A percentile compares a stretch with the other conserved stretches of the same genome.
Evolutionary conservation across 1,140 invertebrate species (phyloP).

Genomic region (Drosophila guanche): DNA sequence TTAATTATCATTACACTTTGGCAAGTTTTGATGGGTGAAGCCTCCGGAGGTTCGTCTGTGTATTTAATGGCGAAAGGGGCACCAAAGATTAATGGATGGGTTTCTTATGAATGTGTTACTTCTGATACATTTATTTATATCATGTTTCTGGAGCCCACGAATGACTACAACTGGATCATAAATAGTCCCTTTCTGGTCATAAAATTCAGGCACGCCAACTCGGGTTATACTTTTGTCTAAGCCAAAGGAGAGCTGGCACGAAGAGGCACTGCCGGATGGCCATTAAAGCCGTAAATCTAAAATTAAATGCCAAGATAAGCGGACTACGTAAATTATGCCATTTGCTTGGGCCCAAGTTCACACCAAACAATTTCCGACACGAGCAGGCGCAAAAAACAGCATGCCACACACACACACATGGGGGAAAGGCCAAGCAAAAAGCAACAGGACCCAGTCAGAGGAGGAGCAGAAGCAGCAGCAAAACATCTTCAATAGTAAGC

Average conservation of each 20-base stretch:
- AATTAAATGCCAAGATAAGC: constrained; percentile 70
- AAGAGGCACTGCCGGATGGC: constrained; percentile 8
- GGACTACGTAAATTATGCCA: constrained; percentile 59
- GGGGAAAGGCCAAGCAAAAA: constrained; percentile 21
- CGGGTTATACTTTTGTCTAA: constrained; percentile 27
- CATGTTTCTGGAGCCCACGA: neutral
- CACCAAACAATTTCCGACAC: constrained; percentile 56
- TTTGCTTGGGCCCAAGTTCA: constrained; percentile 53
- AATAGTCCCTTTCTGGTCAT: constrained; percentile 25
- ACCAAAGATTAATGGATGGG: neutral
- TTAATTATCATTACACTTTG: constrained; percentile 29
- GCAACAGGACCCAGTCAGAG: constrained; percentile 47
- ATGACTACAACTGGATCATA: constrained; percentile 24
- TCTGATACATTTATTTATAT: too few species aligned
- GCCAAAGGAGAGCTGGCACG: constrained; percentile 16
- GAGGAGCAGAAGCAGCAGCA: constrained; percentile 6
- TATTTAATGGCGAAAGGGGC: neutral
- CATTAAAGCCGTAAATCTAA: constrained; percentile 58
- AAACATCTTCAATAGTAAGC: constrained; percentile 34
- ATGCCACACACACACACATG: constrained; percentile 15
- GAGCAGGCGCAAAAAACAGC: constrained; percentile 50
- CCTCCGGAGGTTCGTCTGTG: neutral
- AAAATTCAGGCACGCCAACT: constrained; percentile 37
- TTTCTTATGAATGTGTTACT: neutral
- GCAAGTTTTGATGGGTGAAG: constrained; percentile 10